Conservation (phyloP, 2,888 invertebrate genomes). For the Torymus auratus region DNA sequence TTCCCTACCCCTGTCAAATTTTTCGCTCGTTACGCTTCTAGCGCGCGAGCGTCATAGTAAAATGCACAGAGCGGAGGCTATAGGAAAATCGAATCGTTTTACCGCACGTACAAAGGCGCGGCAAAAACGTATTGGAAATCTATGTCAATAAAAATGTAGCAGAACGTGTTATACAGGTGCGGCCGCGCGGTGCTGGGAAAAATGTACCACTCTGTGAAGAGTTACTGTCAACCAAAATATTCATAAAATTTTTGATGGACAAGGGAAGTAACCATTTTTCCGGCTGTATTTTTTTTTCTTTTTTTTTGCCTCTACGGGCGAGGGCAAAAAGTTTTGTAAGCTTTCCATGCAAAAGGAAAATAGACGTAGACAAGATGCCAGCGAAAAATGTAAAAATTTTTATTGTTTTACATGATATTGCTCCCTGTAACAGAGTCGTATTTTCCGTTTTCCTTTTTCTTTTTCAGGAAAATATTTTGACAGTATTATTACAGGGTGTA, state of each 20-base stretch:
- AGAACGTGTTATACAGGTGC: constrained; percentile 4
- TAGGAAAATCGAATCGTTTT: constrained; percentile 43
- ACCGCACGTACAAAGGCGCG: constrained; percentile 23
- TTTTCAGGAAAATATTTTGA: too few relatives aligned
- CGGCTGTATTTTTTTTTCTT: background rate
- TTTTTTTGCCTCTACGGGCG: too few relatives aligned
- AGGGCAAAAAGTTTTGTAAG: too few relatives aligned
- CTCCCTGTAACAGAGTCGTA: too few relatives aligned
- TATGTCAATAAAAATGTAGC: constrained; percentile 45
- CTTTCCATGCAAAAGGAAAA: too few relatives aligned
- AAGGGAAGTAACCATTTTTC: background rate
- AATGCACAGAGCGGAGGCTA: background rate
- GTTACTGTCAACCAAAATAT: constrained; percentile 35
- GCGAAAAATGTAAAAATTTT: too few relatives aligned
- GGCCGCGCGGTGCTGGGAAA: background rate
- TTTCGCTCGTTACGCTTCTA: background rate
- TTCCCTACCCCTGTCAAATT: background rate
- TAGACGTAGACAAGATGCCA: too few relatives aligned
- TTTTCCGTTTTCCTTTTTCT: too few relatives aligned
- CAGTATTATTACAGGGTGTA: too few relatives aligned
- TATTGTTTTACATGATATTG: too few relatives aligned
- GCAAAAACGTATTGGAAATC: constrained; percentile 39
- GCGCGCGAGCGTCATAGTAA: background rate
- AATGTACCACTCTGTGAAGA: constrained; percentile 7
- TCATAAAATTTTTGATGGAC: constrained; percentile 43